Evolutionary conservation across 2,797 vertebrate genomes (phyloP).

Genomic region (Phalanger gymnotis): DNA sequence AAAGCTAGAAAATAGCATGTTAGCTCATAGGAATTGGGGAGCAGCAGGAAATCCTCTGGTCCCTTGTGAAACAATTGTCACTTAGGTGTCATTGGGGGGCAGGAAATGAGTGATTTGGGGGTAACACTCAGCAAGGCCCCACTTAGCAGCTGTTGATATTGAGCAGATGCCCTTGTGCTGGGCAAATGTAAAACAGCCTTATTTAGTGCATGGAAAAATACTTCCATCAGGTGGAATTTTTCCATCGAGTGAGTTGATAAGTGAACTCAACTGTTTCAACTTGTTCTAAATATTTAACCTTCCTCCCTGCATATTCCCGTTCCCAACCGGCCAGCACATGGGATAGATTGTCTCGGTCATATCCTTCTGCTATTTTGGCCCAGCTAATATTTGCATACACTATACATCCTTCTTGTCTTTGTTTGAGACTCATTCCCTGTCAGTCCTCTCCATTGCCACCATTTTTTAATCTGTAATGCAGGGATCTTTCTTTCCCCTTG

Average conservation of each 20-base stretch:
- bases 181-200: neutral
- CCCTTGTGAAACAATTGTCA: neutral
- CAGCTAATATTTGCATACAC: neutral
- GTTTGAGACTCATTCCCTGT: constrained; percentile 29
- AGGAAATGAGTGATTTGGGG: neutral
- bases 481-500: neutral
- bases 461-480: constrained; percentile 69
- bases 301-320: neutral
- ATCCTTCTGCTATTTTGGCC: neutral
- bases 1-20: neutral
- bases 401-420: neutral
- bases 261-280: neutral
- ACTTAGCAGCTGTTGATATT: neutral
- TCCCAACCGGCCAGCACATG: neutral
- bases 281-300: neutral
- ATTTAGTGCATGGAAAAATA: neutral
- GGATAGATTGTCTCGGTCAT: neutral
- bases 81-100: neutral
- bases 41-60: neutral
- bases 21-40: neutral
- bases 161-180: neutral
- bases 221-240: constrained; percentile 4
- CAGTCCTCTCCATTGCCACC: constrained; percentile 29
- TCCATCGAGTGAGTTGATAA: neutral
- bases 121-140: neutral